These are phyloP conservation scores for Pangasianodon hypophthalmus DNA, from an alignment of 2,113 vertebrate species.

Conservation along the genomic window DNA sequence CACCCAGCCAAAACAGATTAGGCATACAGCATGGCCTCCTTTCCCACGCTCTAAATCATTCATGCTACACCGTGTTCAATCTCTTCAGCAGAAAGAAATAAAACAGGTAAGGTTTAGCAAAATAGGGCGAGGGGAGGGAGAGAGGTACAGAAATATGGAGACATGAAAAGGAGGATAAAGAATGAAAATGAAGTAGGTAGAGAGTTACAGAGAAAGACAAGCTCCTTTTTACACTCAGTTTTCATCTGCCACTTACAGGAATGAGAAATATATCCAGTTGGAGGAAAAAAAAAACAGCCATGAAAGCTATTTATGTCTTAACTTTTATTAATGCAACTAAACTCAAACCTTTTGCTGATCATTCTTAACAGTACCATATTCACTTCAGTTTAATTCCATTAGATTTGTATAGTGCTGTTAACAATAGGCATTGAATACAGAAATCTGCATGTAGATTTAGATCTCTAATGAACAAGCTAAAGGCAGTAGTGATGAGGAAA, in stretches of 20 bases:
- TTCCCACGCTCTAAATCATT: slow-evolving; percentile 46
- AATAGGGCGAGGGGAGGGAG: not conserved
- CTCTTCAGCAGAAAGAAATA: slow-evolving; percentile 56
- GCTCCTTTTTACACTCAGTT: not conserved
- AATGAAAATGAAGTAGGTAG: not conserved
- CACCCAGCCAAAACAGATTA: slow-evolving; percentile 30
- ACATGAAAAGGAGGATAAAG: not conserved
- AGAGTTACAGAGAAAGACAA: not conserved
- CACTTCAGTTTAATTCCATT: not conserved
- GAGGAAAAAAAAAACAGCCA: no score
- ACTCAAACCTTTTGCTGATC: not conserved
- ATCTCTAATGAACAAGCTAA: not conserved
- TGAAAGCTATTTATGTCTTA: not conserved
- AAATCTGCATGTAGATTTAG: not conserved
- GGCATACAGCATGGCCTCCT: slow-evolving; percentile 27
- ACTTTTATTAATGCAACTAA: not conserved
- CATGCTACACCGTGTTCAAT: slow-evolving; percentile 35
- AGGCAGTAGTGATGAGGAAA: not conserved
- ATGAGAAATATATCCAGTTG: not conserved
- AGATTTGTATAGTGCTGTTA: not conserved
- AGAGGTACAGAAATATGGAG: not conserved
- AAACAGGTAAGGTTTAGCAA: slow-evolving; percentile 26
- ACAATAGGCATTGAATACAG: not conserved
- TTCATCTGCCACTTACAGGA: not conserved
- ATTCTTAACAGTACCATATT: no score